A percentile compares a stretch with the other conserved stretches of the same genome.
Evolutionary conservation across 2,888 invertebrate genomes (phyloP).

Genomic region (Oeneis ivallda): DNA sequence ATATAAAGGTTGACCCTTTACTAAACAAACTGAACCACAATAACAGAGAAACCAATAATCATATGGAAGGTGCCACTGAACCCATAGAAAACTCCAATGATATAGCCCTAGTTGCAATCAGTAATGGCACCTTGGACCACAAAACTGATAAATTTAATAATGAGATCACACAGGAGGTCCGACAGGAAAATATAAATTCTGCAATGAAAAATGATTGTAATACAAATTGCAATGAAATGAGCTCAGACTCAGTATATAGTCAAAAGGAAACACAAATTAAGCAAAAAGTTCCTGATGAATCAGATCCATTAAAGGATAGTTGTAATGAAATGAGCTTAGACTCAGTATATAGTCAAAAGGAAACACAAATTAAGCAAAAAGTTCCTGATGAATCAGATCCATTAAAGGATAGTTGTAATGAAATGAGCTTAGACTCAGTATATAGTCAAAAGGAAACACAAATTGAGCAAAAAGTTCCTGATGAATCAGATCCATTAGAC

Average conservation of each 20-base stretch:
- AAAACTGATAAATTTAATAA: slow-evolving; percentile 36
- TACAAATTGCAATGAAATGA: slow-evolving; percentile 53
- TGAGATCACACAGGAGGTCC: slow-evolving; percentile 29
- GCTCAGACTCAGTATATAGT: slow-evolving; percentile 44
- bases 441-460: slow-evolving; percentile 40
- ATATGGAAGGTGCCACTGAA: slow-evolving; percentile 18
- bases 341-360: slow-evolving; percentile 38
- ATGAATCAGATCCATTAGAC: slow-evolving; percentile 5
- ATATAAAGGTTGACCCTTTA: not conserved
- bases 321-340: slow-evolving; percentile 51
- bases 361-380: slow-evolving; percentile 46
- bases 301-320: slow-evolving; percentile 12
- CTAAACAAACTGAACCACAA: not conserved
- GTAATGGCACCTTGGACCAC: slow-evolving; percentile 45
- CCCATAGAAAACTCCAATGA: slow-evolving; percentile 23
- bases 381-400: slow-evolving; percentile 20
- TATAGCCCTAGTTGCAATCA: slow-evolving; percentile 40
- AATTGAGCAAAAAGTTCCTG: slow-evolving; percentile 42
- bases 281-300: slow-evolving; percentile 38
- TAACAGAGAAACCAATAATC: slow-evolving; percentile 38
- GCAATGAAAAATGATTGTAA: slow-evolving; percentile 45
- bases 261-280: slow-evolving; percentile 42
- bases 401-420: slow-evolving; percentile 44
- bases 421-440: slow-evolving; percentile 47
- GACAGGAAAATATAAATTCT: slow-evolving; percentile 43